Evolutionary conservation across 1,140 invertebrate genomes (phyloP).

Genomic region (Drosophila paulistorum): DNA sequence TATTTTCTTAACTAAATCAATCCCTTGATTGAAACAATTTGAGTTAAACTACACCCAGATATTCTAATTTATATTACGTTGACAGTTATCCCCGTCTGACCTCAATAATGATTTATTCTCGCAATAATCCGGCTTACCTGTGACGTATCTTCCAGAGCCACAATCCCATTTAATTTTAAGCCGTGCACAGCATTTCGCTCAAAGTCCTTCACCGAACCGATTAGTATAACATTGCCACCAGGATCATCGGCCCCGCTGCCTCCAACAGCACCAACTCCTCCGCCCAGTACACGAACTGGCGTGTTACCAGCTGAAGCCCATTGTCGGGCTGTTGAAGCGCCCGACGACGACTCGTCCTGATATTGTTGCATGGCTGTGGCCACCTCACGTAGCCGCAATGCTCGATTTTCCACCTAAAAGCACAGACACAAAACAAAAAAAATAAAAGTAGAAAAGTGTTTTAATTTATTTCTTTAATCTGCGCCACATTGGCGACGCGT

Average conservation of each 20-base stretch:
- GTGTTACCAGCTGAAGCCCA: slow-evolving; percentile 58
- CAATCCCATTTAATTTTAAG: slow-evolving; percentile 74
- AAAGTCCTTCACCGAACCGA: slow-evolving; percentile 72
- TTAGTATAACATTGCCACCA: slow-evolving; percentile 76
- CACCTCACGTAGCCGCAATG: slow-evolving; percentile 87
- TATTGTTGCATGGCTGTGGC: slow-evolving; percentile 82
- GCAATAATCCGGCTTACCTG: slow-evolving; percentile 34
- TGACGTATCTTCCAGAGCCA: slow-evolving; percentile 68
- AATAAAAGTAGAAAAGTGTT: slow-evolving; percentile 47
- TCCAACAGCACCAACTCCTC: slow-evolving; percentile 24
- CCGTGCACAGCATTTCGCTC: slow-evolving; percentile 75
- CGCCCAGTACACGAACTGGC: slow-evolving; percentile 30
- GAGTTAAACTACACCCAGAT: no score
- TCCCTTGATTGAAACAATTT: no score
- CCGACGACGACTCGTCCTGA: slow-evolving; percentile 69
- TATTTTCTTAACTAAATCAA: no score
- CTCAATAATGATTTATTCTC: neutral
- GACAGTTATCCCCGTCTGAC: neutral
- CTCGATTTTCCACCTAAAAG: slow-evolving; percentile 88
- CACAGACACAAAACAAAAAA: slow-evolving; percentile 31
- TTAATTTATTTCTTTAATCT: slow-evolving; percentile 81
- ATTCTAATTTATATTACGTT: no score
- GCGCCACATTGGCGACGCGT: slow-evolving; percentile 62
- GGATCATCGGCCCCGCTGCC: slow-evolving; percentile 72
- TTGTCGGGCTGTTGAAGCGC: slow-evolving; percentile 65